A percentile compares a stretch with the other conserved stretches of the same genome.
These are phyloP conservation scores for Mola mola DNA, from an alignment of 2,113 vertebrate species.

Conservation along the genomic window DNA sequence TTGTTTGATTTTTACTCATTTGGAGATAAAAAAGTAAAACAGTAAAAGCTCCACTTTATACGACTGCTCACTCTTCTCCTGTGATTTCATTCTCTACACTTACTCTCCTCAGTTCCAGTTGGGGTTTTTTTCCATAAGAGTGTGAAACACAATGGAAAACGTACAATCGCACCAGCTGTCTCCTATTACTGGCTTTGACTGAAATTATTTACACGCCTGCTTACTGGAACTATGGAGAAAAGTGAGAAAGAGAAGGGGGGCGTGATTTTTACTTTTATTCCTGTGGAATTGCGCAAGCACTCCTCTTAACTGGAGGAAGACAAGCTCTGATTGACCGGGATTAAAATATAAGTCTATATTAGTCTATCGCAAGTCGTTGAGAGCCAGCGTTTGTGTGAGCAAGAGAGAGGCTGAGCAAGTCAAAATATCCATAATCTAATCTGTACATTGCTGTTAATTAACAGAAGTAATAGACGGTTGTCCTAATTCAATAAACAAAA, in stretches of 20 bases:
- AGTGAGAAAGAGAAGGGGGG: slow-evolving; percentile 14
- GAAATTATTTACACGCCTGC: slow-evolving; percentile 76
- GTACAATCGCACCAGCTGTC: slow-evolving; percentile 77
- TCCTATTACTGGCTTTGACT: slow-evolving; percentile 76
- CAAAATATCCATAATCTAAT: background rate
- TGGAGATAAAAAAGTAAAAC: too few relatives aligned
- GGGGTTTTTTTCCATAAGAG: slow-evolving; percentile 25
- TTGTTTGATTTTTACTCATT: too few relatives aligned
- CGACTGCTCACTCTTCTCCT: slow-evolving; percentile 48
- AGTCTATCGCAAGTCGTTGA: background rate
- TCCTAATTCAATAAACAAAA: slow-evolving; percentile 18
- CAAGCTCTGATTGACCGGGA: slow-evolving; percentile 22
- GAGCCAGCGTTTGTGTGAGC: background rate
- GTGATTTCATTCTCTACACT: slow-evolving; percentile 62
- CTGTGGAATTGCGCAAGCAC: slow-evolving; percentile 47
- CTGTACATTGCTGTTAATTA: background rate
- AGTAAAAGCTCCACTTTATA: slow-evolving; percentile 14
- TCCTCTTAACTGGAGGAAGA: slow-evolving; percentile 27
- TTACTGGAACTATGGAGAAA: slow-evolving; percentile 72
- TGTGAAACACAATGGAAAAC: slow-evolving; percentile 81
- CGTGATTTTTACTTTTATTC: slow-evolving; percentile 29
- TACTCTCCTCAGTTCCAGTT: slow-evolving; percentile 33
- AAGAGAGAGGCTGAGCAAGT: background rate
- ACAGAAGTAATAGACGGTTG: slow-evolving; percentile 4
- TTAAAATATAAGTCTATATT: slow-evolving; percentile 1